Conservation (phyloP, 2,888 invertebrate species). For the Dioctria linearis region DNA sequence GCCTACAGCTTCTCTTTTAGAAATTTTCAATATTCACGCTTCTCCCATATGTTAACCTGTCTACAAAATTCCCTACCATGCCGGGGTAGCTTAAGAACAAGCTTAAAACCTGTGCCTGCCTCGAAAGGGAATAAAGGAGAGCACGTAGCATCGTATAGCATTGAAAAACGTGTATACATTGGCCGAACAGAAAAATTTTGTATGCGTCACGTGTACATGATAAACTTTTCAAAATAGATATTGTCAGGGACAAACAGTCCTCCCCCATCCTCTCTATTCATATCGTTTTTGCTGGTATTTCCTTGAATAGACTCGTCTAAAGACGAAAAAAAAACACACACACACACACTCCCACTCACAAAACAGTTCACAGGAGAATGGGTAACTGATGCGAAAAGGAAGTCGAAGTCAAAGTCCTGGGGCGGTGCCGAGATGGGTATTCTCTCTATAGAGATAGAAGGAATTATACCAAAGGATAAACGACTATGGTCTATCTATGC, state of each 20-base stretch:
- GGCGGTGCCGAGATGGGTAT: background rate
- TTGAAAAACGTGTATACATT: conserved; percentile 23
- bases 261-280: background rate
- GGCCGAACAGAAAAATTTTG: conserved; percentile 33
- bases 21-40: conserved; percentile 42
- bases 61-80: conserved; percentile 26
- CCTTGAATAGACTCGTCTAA: background rate
- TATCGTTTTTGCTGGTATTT: background rate
- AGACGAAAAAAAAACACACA: conserved; percentile 4
- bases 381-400: conserved; percentile 17
- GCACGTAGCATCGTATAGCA: conserved; percentile 41
- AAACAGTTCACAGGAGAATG: no score
- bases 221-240: conserved; percentile 52
- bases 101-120: conserved; percentile 30
- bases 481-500: background rate
- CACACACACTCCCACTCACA: background rate
- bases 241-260: conserved; percentile 49
- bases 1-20: conserved; percentile 3
- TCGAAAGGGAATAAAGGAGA: conserved; percentile 30
- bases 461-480: conserved; percentile 40
- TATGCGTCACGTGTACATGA: conserved; percentile 53
- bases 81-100: conserved; percentile 15
- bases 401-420: background rate
- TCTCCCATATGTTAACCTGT: conserved; percentile 25
- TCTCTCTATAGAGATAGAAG: background rate